Evolutionary conservation across 2,113 vertebrate genomes (phyloP).

Genomic region (Oreochromis tanganicae): DNA sequence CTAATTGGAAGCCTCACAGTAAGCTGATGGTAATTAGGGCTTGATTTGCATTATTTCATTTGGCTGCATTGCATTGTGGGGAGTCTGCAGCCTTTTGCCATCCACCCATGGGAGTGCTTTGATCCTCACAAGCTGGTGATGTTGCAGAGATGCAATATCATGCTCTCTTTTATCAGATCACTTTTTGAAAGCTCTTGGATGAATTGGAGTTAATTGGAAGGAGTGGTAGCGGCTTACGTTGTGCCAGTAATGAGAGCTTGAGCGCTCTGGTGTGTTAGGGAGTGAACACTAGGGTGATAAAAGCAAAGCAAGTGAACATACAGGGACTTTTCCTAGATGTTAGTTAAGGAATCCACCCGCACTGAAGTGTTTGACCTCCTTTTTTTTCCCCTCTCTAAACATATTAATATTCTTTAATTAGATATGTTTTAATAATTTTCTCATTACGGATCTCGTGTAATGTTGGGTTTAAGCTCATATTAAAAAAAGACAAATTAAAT

Average conservation of each 20-base stretch:
- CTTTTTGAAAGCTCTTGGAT: conserved; percentile 65
- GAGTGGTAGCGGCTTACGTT: conserved; percentile 32
- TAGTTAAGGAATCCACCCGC: neutral
- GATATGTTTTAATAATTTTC: neutral
- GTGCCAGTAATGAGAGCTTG: neutral
- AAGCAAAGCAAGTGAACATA: neutral
- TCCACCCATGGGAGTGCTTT: conserved; percentile 76
- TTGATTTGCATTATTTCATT: conserved; percentile 85
- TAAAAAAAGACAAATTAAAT: conserved; percentile 29
- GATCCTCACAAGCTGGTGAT: conserved; percentile 72
- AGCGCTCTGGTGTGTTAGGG: neutral
- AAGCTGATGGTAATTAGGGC: conserved; percentile 86
- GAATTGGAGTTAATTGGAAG: conserved; percentile 62
- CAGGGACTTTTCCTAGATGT: neutral
- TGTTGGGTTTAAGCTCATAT: neutral
- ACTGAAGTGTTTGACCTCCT: neutral
- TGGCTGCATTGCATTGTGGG: conserved; percentile 75
- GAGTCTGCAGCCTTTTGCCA: conserved; percentile 71
- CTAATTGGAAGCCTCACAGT: conserved; percentile 87
- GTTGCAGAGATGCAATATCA: conserved; percentile 64
- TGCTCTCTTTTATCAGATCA: conserved; percentile 21
- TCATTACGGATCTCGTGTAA: neutral
- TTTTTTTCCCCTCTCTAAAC: neutral
- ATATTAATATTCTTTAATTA: neutral
- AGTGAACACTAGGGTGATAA: neutral